Base-by-base conservation (phyloP, 1,140 invertebrate genomes). In the Heterodera schachtii region DNA sequence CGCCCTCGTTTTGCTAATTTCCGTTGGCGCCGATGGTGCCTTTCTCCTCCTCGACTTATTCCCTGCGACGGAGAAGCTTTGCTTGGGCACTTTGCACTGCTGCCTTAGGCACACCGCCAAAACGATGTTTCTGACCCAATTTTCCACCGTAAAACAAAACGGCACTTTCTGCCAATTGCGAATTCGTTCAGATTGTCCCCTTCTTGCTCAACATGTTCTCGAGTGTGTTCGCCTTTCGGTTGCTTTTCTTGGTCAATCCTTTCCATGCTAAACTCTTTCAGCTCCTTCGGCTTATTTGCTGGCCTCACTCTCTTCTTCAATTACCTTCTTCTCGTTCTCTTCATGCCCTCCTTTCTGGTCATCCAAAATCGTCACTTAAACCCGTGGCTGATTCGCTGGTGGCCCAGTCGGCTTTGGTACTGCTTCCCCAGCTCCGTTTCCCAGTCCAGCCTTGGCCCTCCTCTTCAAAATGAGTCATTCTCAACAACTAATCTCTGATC, bases 91-190 rank as follows among this genome's bases (percentile, higher is more conserved):
- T 2, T 84, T 88, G 67, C 71, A 83, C 47, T 47, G 81, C 11
- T 75, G 64, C 31, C 71, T 88, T 8, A 47, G 46, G 41, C 88
- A 89, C 74, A 85, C 85, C 9, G 80, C 81, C 21, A 74, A 84
- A 60, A 90, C 88, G 41, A 89, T 89, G 88, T 89, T 89, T 79
- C 80, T 89, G 16, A 90, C 89, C 6, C 88, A 87, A 44, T 88
- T 90, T 78, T 90, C 87, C 2, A 87, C 86, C 3, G 82, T 82
- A 5, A 80, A 46, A 1, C 2, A 79, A 2, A 19, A 16, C 9
- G 31, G 19, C 43, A 52, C 8, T 46, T 7, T 46, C 19, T 47
- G 57, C 31, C 78, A 80, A 73, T 4, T 77, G 78, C 88, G 83
- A 13, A 78, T 84, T 43, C n/a, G 80, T 84, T 43, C n/a, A 78